Percentiles rank a stretch among this genome's conserved stretches.
These are phyloP conservation scores for Enteromius fasciolatus DNA, from an alignment of 2,797 vertebrate genomes.

Conservation along the genomic window DNA sequence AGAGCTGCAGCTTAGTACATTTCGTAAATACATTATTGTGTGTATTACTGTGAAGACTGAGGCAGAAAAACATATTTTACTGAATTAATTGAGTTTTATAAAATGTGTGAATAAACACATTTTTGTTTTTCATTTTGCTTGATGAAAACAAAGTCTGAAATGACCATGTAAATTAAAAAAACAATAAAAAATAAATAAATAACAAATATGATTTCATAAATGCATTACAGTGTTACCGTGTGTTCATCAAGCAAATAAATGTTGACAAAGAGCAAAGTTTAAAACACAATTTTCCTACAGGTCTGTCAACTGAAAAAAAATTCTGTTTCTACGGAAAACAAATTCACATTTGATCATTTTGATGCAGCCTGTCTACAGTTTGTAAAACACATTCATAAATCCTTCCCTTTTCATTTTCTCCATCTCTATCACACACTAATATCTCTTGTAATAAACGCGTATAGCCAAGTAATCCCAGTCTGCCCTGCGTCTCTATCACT, in stretches of 20 bases:
- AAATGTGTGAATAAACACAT: too few relatives aligned
- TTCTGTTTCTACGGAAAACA: neutral
- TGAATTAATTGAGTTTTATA: too few relatives aligned
- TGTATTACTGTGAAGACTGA: too few relatives aligned
- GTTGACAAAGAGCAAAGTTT: neutral
- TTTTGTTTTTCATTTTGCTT: too few relatives aligned
- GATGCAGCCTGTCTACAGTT: neutral
- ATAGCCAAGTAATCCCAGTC: slow-evolving; percentile 7
- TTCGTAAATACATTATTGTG: too few relatives aligned
- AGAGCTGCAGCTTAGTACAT: neutral
- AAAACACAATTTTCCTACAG: neutral
- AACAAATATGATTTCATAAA: neutral
- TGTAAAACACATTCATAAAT: slow-evolving; percentile 27
- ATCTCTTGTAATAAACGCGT: slow-evolving; percentile 27
- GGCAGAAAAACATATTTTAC: too few relatives aligned
- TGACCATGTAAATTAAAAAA: neutral
- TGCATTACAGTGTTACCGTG: too few relatives aligned
- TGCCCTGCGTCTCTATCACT: slow-evolving; percentile 12
- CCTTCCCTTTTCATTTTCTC: neutral
- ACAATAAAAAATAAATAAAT: too few relatives aligned
- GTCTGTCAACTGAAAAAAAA: neutral
- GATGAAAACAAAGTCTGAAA: too few relatives aligned
- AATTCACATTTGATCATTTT: slow-evolving; percentile 2
- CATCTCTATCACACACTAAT: neutral
- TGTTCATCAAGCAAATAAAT: too few relatives aligned